Percentiles rank a stretch among this genome's conserved stretches.
Evolutionary conservation across 2,888 invertebrate species (phyloP).

Genomic region (Tanypteryx hageni): DNA sequence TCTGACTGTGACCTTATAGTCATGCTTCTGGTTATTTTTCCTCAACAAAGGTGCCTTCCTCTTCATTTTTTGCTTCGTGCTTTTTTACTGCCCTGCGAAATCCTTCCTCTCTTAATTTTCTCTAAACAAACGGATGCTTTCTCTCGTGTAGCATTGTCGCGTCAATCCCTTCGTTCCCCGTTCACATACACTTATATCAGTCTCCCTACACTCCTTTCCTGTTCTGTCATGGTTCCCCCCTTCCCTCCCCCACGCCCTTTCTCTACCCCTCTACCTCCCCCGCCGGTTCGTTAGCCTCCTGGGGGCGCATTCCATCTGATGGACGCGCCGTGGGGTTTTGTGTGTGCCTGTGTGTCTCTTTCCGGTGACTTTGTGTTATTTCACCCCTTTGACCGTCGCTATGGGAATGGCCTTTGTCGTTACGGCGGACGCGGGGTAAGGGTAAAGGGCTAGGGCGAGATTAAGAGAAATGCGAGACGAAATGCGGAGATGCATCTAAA

Average conservation of each 20-base stretch:
- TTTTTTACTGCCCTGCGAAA: not conserved
- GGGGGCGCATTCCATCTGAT: slow-evolving; percentile 25
- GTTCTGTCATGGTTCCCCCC: not conserved
- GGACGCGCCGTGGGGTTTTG: slow-evolving; percentile 36
- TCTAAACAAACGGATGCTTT: not conserved
- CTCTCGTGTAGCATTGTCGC: not conserved
- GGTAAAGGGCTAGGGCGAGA: too few species aligned
- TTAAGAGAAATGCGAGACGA: not conserved
- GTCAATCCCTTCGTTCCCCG: not conserved
- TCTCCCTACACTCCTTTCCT: not conserved
- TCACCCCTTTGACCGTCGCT: slow-evolving; percentile 31
- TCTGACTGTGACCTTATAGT: too few species aligned
- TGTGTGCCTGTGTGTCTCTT: not conserved
- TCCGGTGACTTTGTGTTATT: slow-evolving; percentile 52
- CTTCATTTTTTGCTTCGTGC: not conserved
- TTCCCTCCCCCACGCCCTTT: not conserved
- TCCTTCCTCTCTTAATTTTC: not conserved
- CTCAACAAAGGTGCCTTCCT: too few species aligned
- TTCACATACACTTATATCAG: not conserved
- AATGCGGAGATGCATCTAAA: not conserved
- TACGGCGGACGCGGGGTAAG: not conserved
- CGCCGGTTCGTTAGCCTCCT: slow-evolving; percentile 25
- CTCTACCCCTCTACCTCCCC: not conserved
- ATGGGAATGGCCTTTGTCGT: slow-evolving; percentile 25
- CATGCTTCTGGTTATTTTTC: too few species aligned